phyloP scores from a whole-genome alignment of 1,140 invertebrate species.

The Battus philenor region DNA sequence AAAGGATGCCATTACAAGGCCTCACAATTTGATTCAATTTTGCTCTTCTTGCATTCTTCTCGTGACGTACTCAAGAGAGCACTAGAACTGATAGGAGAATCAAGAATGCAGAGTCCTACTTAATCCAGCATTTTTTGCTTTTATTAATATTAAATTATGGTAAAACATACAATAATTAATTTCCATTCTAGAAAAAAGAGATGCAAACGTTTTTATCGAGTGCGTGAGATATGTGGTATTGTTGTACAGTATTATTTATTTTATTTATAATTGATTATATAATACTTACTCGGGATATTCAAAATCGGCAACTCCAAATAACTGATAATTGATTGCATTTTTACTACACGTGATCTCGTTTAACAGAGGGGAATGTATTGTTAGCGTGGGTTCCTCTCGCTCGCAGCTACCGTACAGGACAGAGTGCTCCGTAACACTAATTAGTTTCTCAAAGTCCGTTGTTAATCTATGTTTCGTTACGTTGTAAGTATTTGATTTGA shows the following conservation, averaged over 20 bases:
- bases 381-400: conserved; percentile 22
- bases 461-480: conserved; percentile 38
- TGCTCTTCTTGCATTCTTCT: too few species aligned
- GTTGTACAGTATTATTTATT: neutral
- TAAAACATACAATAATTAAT: too few species aligned
- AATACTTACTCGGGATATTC: conserved; percentile 33
- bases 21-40: too few species aligned
- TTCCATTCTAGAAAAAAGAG: too few species aligned
- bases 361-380: conserved; percentile 29
- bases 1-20: too few species aligned
- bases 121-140: too few species aligned
- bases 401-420: conserved; percentile 34
- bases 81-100: too few species aligned
- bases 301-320: conserved; percentile 35
- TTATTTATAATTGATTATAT: neutral
- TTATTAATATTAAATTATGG: too few species aligned
- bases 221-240: too few species aligned
- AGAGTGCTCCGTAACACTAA: conserved; percentile 22
- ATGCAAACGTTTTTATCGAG: neutral
- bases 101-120: too few species aligned
- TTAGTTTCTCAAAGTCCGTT: conserved; percentile 20
- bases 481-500: conserved; percentile 76
- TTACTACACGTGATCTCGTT: conserved; percentile 32
- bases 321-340: conserved; percentile 27
- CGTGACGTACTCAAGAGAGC: too few species aligned